phyloP scores from a whole-genome alignment of 2,797 vertebrate species.

The Borostomias antarcticus region DNA sequence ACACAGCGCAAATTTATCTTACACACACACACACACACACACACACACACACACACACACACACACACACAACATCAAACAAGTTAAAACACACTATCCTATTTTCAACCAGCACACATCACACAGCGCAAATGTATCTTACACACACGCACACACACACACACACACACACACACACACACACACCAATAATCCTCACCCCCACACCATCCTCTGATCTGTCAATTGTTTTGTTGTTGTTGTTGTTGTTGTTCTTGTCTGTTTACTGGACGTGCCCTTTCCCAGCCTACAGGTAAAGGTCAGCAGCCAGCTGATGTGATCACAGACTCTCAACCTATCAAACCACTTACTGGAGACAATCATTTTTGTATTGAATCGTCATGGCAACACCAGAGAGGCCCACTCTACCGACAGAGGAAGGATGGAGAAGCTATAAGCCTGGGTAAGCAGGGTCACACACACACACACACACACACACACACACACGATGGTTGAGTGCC shows the following conservation, averaged over 20 bases:
- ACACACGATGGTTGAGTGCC: background rate
- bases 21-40: background rate
- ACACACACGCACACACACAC: background rate
- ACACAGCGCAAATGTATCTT: background rate
- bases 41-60: slow-evolving; percentile 22
- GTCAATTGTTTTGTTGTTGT: background rate
- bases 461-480: slow-evolving; percentile 1
- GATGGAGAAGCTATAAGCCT: background rate
- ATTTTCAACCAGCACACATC: background rate
- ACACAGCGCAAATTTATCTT: background rate
- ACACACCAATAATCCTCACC: background rate
- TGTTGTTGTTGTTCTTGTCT: too few species aligned
- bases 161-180: slow-evolving; percentile 1
- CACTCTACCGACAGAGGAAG: slow-evolving; percentile 22
- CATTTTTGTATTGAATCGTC: slow-evolving; percentile 27
- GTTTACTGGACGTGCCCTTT: too few species aligned
- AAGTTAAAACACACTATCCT: background rate
- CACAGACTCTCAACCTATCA: slow-evolving; percentile 17
- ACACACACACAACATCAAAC: slow-evolving; percentile 16
- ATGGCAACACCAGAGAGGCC: slow-evolving; percentile 44
- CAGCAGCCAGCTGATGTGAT: background rate
- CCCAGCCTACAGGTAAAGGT: background rate
- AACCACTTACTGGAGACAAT: background rate
- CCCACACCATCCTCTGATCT: background rate
- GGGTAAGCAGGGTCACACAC: background rate